Base-by-base conservation (phyloP, 2,797 vertebrate species). In the Takifugu rubripes region DNA sequence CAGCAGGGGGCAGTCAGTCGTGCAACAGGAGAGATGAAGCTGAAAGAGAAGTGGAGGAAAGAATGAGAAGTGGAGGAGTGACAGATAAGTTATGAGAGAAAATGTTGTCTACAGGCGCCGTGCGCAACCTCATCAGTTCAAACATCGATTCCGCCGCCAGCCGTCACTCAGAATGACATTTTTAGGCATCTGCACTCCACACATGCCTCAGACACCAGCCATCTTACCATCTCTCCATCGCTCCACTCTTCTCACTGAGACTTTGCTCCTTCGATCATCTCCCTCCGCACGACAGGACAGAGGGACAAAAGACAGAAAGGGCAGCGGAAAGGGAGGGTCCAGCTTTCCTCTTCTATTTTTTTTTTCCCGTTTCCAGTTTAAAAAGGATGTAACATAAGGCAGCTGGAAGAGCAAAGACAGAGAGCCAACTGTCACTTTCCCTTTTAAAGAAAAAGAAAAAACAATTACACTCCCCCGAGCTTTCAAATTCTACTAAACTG, bases 211-310 rank as follows among this genome's bases (percentile, higher is more conserved):
- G 15, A 16, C 43, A 17, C 2, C 16, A 70, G 77, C 68, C 75
- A 64, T 79, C 88, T 92, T 90, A 93, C 92, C 92, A 92, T 91
- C 90, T 88, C 91, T 91, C 90, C 92, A 93, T 93, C 85, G 89
- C 90, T 92, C 89, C 85, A 67, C 77, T 85, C 77, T 88, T 78
- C 91, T 92, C 90, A 93, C 89, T 88, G 83, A 79, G 82, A 83
- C 77, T 71, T 84, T 65, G 67, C 81, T 87, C 69, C 87, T 89
- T 84, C 81, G 70, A 86, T 91, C 91, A 92, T 91, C 85, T 85
- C 87, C 79, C 79, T 84, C 84, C 85, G 79, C 54, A 69, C 82
- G 81, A 79, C 14, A 78, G 81, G 56, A 86, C 57, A 78, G 64
- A 80, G 65, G 72, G 61, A 66, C 57, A 70, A 72, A 70, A 79